These are phyloP conservation scores for Alentia gelatinosa DNA, from an alignment of 2,888 invertebrate genomes.

Conservation along the genomic window DNA sequence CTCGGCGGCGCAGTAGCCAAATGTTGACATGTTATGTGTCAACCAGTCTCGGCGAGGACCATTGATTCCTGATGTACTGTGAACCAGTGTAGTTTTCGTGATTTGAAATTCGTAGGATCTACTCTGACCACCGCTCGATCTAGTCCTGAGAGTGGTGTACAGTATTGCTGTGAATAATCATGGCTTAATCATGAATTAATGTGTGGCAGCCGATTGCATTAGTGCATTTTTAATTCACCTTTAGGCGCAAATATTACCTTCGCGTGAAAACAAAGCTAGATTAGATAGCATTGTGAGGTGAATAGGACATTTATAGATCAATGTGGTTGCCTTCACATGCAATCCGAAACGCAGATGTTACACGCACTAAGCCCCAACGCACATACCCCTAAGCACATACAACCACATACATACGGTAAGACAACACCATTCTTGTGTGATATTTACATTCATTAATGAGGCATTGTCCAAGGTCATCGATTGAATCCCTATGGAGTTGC, in stretches of 20 bases:
- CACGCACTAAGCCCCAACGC: neutral
- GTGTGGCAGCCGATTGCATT: too few relatives aligned
- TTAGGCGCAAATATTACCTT: neutral
- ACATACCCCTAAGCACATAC: neutral
- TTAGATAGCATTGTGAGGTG: neutral
- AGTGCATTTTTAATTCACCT: neutral
- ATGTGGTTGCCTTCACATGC: neutral
- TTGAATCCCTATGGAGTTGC: neutral
- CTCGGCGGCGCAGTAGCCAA: neutral
- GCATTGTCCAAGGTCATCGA: neutral
- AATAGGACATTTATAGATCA: neutral
- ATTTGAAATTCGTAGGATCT: neutral
- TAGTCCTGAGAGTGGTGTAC: too few relatives aligned
- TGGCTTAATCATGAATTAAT: too few relatives aligned
- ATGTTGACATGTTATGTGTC: slow-evolving; percentile 13
- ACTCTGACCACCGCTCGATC: too few relatives aligned
- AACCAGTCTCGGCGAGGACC: neutral
- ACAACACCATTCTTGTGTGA: neutral
- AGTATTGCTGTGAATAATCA: too few relatives aligned
- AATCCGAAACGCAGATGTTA: neutral
- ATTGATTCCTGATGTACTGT: neutral
- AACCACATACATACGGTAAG: neutral
- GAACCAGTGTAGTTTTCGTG: neutral
- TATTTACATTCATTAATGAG: neutral
- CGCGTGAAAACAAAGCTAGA: neutral